Percentiles rank a stretch among this genome's conserved stretches.
These are phyloP conservation scores for Tarsius wallacei DNA, from an alignment of 2,797 vertebrate species.

Conservation along the genomic window DNA sequence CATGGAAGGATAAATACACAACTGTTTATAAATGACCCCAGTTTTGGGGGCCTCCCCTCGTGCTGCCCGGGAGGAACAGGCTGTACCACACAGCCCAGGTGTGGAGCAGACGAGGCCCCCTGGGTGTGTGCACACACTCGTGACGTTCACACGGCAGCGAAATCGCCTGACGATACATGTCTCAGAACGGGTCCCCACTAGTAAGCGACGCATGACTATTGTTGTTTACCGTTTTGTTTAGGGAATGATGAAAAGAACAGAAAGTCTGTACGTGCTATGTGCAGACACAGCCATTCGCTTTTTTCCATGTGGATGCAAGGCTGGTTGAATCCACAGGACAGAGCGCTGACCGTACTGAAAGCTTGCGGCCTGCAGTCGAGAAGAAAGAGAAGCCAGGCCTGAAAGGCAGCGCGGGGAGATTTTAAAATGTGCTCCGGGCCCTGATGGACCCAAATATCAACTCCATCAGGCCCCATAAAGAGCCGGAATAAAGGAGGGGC, in stretches of 20 bases:
- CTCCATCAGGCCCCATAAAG: fast-evolving
- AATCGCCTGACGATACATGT: not conserved
- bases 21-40: no score
- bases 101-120: not conserved
- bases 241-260: not conserved
- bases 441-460: fast-evolving
- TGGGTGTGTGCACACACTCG: not conserved
- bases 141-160: not conserved
- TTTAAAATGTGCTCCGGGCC: not conserved
- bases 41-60: no score
- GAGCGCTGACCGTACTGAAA: not conserved
- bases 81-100: not conserved
- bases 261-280: not conserved
- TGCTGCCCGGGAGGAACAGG: not conserved
- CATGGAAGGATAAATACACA: no score
- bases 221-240: not conserved
- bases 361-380: not conserved
- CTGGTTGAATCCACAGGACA: not conserved
- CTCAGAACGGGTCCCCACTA: not conserved
- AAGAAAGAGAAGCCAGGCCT: not conserved
- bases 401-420: not conserved
- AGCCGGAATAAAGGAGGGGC: not conserved
- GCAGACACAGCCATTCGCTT: not conserved
- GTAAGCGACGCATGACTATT: not conserved
- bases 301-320: not conserved